A percentile compares a stretch with the other conserved stretches of the same genome.
These are phyloP conservation scores for Ammospiza nelsoni DNA, from an alignment of 2,113 vertebrate species.

Conservation along the genomic window DNA sequence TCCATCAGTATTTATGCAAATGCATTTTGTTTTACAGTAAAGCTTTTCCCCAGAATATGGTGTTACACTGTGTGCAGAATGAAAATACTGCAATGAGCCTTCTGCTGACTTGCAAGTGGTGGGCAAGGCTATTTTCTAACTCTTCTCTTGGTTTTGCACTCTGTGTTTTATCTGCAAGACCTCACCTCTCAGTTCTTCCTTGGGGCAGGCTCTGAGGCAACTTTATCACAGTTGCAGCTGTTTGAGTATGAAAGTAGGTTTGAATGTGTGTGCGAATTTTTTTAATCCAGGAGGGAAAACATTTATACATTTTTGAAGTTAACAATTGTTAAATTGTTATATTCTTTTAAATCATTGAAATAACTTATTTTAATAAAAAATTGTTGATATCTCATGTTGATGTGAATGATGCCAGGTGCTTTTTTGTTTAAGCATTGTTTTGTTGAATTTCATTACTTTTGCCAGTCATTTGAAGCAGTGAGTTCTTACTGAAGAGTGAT, in stretches of 20 bases:
- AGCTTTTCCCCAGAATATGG: not conserved
- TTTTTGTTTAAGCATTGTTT: not conserved
- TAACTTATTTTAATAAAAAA: slow-evolving; percentile 67
- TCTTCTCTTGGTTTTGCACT: not conserved
- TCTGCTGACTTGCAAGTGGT: not conserved
- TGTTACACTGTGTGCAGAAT: not conserved
- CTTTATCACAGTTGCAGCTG: not conserved
- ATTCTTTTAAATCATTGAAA: slow-evolving; percentile 35
- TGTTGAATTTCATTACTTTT: not conserved
- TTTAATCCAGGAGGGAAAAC: not conserved
- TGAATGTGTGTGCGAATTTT: not conserved
- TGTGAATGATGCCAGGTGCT: not conserved
- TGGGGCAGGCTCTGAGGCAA: not conserved
- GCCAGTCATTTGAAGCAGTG: not conserved
- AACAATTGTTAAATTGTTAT: not conserved
- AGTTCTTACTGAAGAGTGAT: not conserved
- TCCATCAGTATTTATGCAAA: not conserved
- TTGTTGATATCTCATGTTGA: not conserved
- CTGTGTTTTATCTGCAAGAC: not conserved
- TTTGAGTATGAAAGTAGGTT: not conserved
- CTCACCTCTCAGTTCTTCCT: not conserved
- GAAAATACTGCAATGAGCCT: not conserved
- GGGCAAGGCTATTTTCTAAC: not conserved
- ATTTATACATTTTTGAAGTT: not conserved
- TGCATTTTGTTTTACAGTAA: not conserved